Evolutionary conservation across 1,140 invertebrate species (phyloP).

Genomic region (Leptinotarsa defecta): DNA sequence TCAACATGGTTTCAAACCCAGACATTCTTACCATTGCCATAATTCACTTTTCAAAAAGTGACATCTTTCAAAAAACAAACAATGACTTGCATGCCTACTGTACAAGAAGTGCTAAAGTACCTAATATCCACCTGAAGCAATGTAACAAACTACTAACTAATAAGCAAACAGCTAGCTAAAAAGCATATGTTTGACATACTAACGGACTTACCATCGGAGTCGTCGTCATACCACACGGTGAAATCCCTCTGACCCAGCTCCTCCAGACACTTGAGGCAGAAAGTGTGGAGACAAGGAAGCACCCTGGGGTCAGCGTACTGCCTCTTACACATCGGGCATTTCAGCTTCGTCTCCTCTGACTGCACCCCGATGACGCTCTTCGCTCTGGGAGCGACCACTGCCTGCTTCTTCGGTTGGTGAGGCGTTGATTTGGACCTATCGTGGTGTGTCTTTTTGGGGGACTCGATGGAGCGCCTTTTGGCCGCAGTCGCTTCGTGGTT

Average conservation of each 20-base stretch:
- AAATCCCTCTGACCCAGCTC: slow-evolving; percentile 51
- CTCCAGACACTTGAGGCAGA: slow-evolving; percentile 63
- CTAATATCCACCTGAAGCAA: too few species aligned
- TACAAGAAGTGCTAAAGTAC: background rate
- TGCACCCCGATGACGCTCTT: slow-evolving; percentile 38
- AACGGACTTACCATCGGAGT: slow-evolving; percentile 50
- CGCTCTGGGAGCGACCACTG: slow-evolving; percentile 31
- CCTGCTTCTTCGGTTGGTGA: slow-evolving; percentile 33
- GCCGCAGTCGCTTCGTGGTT: slow-evolving; percentile 51
- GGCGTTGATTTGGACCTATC: slow-evolving; percentile 46
- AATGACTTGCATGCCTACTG: slow-evolving; percentile 1
- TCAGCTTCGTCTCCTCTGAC: slow-evolving; percentile 50
- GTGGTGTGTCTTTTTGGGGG: slow-evolving; percentile 44
- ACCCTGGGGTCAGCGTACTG: slow-evolving; percentile 61
- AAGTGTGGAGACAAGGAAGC: slow-evolving; percentile 63
- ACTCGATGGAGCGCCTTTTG: slow-evolving; percentile 58
- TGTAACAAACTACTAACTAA: background rate
- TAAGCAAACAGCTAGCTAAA: background rate
- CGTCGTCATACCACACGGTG: slow-evolving; percentile 52
- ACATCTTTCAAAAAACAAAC: background rate
- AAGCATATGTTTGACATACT: background rate
- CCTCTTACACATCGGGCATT: slow-evolving; percentile 59
- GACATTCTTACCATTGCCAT: too few species aligned
- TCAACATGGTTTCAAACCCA: too few species aligned
- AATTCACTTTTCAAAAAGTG: too few species aligned